phyloP scores from a whole-genome alignment of 2,113 vertebrate genomes.

The Xiphophorus couchianus region DNA sequence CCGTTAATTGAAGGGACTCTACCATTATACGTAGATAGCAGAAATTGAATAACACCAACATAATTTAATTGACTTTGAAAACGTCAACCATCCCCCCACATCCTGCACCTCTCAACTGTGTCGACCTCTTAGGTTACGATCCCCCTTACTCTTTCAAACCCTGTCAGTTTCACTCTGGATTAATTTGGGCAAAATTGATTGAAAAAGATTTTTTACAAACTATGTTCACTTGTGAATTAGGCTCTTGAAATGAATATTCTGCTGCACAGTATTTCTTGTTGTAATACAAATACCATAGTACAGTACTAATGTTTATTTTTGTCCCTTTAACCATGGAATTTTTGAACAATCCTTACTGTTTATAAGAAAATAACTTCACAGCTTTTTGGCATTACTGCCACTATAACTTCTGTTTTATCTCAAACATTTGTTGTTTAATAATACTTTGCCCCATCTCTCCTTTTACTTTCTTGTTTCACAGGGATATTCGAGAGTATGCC shows the following conservation, averaged over 20 bases:
- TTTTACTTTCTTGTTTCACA: constrained; percentile 58
- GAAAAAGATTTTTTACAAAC: constrained; percentile 11
- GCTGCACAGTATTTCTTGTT: neutral
- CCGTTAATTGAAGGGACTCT: too few relatives aligned
- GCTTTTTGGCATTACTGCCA: neutral
- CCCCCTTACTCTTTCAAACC: neutral
- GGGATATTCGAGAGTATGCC: constrained; percentile 92
- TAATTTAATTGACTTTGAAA: constrained; percentile 70
- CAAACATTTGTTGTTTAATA: constrained; percentile 8
- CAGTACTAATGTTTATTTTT: neutral
- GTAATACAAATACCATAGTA: neutral
- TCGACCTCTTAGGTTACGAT: constrained; percentile 16
- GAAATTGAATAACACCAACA: constrained; percentile 62
- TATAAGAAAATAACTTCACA: neutral
- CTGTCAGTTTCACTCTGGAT: constrained; percentile 12
- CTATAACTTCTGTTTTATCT: constrained; percentile 4
- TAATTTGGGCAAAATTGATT: constrained; percentile 8
- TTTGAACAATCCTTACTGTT: neutral
- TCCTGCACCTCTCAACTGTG: constrained; percentile 40
- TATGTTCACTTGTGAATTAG: neutral
- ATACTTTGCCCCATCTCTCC: neutral
- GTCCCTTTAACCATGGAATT: neutral
- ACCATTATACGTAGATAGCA: constrained; percentile 56
- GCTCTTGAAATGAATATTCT: neutral
- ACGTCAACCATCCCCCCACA: constrained; percentile 23